Evolutionary conservation across 2,113 vertebrate genomes (phyloP).

Genomic region (Pseudopodoces humilis): DNA sequence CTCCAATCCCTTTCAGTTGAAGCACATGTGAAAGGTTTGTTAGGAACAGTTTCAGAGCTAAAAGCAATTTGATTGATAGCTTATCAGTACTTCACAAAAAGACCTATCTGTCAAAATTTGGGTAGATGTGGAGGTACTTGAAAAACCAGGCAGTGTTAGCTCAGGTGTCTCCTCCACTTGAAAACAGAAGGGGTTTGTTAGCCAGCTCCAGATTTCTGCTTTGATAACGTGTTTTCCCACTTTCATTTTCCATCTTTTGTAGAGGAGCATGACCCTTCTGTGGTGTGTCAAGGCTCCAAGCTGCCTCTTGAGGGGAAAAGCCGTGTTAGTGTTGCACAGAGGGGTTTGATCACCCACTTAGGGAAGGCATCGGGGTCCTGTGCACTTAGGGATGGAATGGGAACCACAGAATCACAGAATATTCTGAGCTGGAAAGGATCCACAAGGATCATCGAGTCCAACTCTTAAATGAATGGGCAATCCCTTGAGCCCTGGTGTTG

Average conservation of each 20-base stretch:
- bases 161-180: neutral
- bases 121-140: neutral
- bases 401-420: neutral
- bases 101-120: neutral
- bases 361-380: rapidly evolving
- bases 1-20: neutral
- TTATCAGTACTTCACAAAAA: neutral
- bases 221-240: neutral
- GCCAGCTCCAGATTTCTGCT: neutral
- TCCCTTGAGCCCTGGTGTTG: rapidly evolving
- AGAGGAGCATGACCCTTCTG: neutral
- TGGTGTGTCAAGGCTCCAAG: neutral
- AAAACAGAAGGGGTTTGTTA: neutral
- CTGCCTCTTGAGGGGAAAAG: neutral
- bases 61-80: neutral
- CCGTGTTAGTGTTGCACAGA: rapidly evolving
- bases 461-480: neutral
- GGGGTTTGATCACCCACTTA: neutral
- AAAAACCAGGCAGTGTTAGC: neutral
- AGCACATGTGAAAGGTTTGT: neutral
- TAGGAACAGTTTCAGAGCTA: neutral
- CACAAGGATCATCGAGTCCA: neutral
- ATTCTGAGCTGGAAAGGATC: neutral
- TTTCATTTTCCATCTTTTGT: neutral
- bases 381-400: rapidly evolving